A percentile compares a stretch with the other conserved stretches of the same genome.
These are phyloP conservation scores for Macrostomum cliftonense DNA, from an alignment of 2,888 invertebrate species.

Conservation along the genomic window DNA sequence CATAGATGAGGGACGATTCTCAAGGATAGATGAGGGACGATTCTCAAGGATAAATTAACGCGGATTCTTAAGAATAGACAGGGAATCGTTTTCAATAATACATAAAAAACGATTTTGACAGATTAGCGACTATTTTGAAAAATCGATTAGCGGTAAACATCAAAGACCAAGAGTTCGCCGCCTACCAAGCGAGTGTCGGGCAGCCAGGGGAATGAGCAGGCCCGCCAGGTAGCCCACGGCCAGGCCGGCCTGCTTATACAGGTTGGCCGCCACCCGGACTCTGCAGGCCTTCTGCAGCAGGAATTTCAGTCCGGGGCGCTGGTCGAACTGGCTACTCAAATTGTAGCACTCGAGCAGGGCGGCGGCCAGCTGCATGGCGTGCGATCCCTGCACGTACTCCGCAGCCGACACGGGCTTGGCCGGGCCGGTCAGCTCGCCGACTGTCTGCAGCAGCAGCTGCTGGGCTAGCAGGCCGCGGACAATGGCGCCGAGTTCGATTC, in stretches of 20 bases:
- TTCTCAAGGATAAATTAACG: too few species aligned
- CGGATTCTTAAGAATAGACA: too few species aligned
- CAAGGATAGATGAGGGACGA: too few species aligned
- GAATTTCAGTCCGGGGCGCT: constrained; percentile 74
- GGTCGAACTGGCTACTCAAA: constrained; percentile 66
- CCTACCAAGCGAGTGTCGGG: too few species aligned
- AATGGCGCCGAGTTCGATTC: constrained; percentile 67
- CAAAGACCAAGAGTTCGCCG: too few species aligned
- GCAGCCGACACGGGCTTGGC: not conserved
- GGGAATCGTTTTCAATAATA: too few species aligned
- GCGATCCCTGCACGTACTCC: constrained; percentile 21
- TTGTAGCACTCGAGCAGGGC: constrained; percentile 57
- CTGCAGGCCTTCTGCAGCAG: constrained; percentile 56
- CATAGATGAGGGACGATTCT: too few species aligned
- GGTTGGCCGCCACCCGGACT: constrained; percentile 32
- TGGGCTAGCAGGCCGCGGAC: constrained; percentile 74
- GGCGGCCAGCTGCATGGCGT: constrained; percentile 22
- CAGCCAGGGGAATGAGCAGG: too few species aligned
- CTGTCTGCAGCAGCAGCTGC: constrained; percentile 72
- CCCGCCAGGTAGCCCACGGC: constrained; percentile 45
- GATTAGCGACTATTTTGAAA: too few species aligned
- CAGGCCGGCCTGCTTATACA: constrained; percentile 57
- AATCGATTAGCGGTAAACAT: too few species aligned
- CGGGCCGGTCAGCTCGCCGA: constrained; percentile 49
- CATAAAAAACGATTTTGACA: too few species aligned